phyloP scores from a whole-genome alignment of 2,797 vertebrate species.

The Catamblyrhynchus diadema region DNA sequence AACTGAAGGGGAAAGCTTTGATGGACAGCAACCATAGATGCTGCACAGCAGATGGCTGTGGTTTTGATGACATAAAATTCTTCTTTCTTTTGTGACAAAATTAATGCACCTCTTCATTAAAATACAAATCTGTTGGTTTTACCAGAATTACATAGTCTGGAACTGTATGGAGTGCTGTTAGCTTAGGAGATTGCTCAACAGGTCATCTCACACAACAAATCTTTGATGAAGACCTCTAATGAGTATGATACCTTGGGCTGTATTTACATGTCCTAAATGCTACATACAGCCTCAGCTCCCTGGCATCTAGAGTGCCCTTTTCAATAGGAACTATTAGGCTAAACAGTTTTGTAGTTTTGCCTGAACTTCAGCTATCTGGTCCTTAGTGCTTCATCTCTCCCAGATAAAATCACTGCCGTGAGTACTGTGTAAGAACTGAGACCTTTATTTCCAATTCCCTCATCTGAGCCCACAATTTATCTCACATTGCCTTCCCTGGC shows the following conservation, averaged over 20 bases:
- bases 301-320: neutral
- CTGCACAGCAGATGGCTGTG: neutral
- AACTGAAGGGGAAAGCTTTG: neutral
- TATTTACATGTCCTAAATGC: neutral
- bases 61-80: neutral
- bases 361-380: neutral
- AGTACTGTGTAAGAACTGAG: neutral
- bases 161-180: neutral
- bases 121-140: neutral
- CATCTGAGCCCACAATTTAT: neutral
- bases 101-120: neutral
- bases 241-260: neutral
- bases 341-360: neutral
- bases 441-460: neutral
- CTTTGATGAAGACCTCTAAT: neutral
- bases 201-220: neutral
- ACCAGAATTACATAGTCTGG: neutral
- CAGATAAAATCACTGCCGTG: neutral
- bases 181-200: neutral
- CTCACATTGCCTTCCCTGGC: neutral
- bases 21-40: neutral
- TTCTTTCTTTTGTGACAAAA: neutral
- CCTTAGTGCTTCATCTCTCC: neutral
- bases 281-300: neutral
- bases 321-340: neutral